Evolutionary conservation across 2,113 vertebrate genomes (phyloP).

Genomic region (Australoheros scitulus): DNA sequence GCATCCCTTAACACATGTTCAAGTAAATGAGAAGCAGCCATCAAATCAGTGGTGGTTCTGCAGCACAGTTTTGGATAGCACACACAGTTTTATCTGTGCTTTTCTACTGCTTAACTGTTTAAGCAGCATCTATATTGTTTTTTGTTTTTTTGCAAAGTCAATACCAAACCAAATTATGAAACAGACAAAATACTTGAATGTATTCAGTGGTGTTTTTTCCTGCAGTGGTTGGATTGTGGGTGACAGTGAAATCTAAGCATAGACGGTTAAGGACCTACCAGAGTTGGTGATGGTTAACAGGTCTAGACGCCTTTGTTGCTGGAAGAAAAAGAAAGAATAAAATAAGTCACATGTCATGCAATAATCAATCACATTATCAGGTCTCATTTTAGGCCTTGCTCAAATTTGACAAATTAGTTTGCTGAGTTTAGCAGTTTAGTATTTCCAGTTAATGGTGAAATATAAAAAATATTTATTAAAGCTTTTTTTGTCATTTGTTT

Average conservation of each 20-base stretch:
- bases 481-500: neutral
- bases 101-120: neutral
- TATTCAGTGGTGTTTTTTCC: neutral
- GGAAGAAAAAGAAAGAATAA: constrained; percentile 80
- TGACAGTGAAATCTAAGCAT: neutral
- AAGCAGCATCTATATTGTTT: neutral
- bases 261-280: constrained; percentile 81
- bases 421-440: neutral
- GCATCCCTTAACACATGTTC: neutral
- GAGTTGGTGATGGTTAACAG: constrained; percentile 96
- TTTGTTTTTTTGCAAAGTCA: neutral
- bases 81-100: neutral
- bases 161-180: constrained; percentile 8
- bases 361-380: constrained; percentile 8
- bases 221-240: neutral
- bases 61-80: constrained; percentile 12
- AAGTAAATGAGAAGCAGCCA: constrained; percentile 13
- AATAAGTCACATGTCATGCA: constrained; percentile 6
- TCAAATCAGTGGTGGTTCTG: constrained; percentile 12
- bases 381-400: constrained; percentile 3
- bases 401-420: constrained; percentile 7
- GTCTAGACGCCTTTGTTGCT: constrained; percentile 96
- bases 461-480: neutral
- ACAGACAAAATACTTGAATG: neutral
- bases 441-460: neutral